These are phyloP conservation scores for Ametastegia equiseti DNA, from an alignment of 2,888 invertebrate species.

Conservation along the genomic window DNA sequence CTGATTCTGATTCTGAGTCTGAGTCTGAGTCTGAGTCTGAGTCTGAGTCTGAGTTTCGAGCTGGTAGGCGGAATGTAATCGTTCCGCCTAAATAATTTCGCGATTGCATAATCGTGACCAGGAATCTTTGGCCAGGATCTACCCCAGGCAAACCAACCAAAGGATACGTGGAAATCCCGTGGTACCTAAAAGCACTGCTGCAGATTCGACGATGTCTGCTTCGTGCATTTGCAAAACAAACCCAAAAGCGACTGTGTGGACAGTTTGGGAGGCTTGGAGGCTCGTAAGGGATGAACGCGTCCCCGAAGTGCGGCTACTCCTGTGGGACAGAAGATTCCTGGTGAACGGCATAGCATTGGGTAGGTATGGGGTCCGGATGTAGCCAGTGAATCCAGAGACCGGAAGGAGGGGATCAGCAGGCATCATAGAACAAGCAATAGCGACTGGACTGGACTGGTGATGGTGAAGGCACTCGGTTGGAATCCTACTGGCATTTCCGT, in stretches of 20 bases:
- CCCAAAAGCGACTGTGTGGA: no score
- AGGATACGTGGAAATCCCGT: no score
- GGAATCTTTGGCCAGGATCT: conserved; percentile 24
- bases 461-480: background rate
- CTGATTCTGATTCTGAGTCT: background rate
- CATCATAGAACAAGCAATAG: background rate
- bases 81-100: conserved; percentile 42
- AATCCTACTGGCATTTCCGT: background rate
- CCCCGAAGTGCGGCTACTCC: background rate
- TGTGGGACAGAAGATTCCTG: background rate
- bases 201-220: no score
- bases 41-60: no score
- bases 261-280: no score
- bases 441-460: background rate
- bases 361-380: background rate
- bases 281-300: no score
- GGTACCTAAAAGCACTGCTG: no score
- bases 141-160: background rate
- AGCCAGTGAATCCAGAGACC: background rate
- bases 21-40: no score
- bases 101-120: conserved; percentile 36
- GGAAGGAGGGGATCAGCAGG: background rate
- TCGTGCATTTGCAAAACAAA: no score
- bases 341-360: background rate
- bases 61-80: conserved; percentile 22